Conservation (phyloP, 2,888 invertebrate genomes). For the Parnassius orleans region DNA sequence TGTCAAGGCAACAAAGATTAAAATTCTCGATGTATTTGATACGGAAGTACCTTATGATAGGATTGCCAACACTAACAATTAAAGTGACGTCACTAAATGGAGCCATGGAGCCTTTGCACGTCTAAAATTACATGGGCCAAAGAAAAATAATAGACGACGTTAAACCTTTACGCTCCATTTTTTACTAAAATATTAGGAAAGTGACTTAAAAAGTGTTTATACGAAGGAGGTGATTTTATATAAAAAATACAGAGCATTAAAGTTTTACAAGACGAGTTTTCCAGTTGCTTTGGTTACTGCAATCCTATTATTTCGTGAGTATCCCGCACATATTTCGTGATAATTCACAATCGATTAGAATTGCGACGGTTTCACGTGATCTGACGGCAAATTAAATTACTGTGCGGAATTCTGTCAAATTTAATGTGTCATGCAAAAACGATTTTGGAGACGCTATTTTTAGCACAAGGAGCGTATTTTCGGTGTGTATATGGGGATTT, state of each 20-base stretch:
- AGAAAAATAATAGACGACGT: conserved; percentile 63
- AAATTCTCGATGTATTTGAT: conserved; percentile 47
- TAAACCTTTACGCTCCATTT: conserved; percentile 54
- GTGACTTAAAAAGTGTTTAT: conserved; percentile 52
- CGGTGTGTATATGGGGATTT: conserved; percentile 71
- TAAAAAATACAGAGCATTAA: conserved; percentile 14
- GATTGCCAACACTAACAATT: conserved; percentile 80
- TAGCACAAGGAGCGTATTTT: conserved; percentile 68
- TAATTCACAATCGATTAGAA: conserved; percentile 54
- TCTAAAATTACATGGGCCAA: conserved; percentile 76
- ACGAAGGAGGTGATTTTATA: conserved; percentile 20
- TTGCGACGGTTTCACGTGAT: conserved; percentile 51
- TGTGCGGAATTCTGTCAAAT: conserved; percentile 37
- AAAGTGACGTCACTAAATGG: conserved; percentile 75
- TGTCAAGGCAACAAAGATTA: conserved; percentile 44
- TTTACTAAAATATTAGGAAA: conserved; percentile 45
- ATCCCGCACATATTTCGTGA: conserved; percentile 51
- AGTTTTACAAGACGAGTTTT: conserved; percentile 28
- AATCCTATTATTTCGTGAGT: conserved; percentile 66
- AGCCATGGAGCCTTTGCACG: conserved; percentile 46
- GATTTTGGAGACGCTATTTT: conserved; percentile 64
- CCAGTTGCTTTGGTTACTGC: conserved; percentile 61
- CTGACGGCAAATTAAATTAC: conserved; percentile 49
- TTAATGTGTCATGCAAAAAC: conserved; percentile 58
- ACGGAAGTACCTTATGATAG: conserved; percentile 77